phyloP scores from a whole-genome alignment of 2,797 vertebrate genomes.

The Danio choprae region DNA sequence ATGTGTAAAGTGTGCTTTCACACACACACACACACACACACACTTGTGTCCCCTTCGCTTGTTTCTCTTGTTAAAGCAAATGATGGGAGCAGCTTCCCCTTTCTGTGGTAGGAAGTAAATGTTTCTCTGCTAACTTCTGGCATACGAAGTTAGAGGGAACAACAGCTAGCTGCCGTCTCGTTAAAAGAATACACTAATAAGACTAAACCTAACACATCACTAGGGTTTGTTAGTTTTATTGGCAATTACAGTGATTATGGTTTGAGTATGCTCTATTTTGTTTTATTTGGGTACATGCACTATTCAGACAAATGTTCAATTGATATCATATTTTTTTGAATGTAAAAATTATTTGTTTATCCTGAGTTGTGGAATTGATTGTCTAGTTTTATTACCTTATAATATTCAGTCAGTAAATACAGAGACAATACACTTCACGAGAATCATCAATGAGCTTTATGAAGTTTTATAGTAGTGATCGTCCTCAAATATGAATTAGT shows the following conservation, averaged over 20 bases:
- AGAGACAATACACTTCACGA: not conserved
- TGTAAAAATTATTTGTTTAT: not conserved
- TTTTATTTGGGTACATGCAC: not conserved
- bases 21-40: constrained; percentile 33
- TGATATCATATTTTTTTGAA: not conserved
- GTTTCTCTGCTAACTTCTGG: constrained; percentile 55
- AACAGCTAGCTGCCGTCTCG: constrained; percentile 31
- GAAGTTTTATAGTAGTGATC: not conserved
- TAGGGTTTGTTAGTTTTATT: not conserved
- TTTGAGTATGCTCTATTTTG: not conserved
- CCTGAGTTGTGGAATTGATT: not conserved
- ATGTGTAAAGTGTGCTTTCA: constrained; percentile 35
- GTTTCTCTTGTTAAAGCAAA: constrained; percentile 49
- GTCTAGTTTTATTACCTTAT: not conserved
- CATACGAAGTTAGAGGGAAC: constrained; percentile 51
- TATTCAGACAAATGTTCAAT: not conserved
- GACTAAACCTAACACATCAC: constrained; percentile 16
- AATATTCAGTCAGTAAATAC: not conserved
- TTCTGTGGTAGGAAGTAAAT: constrained; percentile 64
- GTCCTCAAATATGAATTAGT: not conserved
- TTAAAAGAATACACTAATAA: constrained; percentile 29
- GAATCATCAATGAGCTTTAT: not conserved
- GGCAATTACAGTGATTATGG: not conserved
- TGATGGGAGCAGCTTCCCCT: constrained; percentile 58
- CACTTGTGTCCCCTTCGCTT: constrained; percentile 33